Evolutionary conservation across 2,797 vertebrate species (phyloP).

Genomic region (Sorex maritimensis): DNA sequence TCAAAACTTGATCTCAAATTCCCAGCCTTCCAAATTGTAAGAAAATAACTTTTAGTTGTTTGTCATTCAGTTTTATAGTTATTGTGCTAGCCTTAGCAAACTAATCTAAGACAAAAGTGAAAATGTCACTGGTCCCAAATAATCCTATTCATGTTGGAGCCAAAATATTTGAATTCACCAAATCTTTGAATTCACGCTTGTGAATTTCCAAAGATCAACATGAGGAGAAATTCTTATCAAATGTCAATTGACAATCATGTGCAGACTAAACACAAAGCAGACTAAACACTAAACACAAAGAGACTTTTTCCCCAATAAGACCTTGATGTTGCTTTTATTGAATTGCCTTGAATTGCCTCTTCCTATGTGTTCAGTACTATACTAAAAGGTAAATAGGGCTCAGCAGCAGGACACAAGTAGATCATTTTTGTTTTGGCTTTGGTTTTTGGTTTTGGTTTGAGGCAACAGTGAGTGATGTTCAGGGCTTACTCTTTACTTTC

Average conservation of each 20-base stretch:
- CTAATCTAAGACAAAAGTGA: conserved; percentile 15
- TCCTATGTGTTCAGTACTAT: no score
- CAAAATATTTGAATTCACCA: no score
- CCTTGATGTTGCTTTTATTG: no score
- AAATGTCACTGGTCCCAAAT: background rate
- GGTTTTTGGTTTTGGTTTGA: no score
- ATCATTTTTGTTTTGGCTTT: no score
- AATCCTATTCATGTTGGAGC: conserved; percentile 20
- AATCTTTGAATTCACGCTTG: background rate
- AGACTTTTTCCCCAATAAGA: background rate
- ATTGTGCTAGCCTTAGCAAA: conserved; percentile 38
- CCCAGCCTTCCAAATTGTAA: background rate
- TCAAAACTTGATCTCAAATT: background rate
- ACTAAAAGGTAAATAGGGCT: no score
- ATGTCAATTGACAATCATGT: background rate
- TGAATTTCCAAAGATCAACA: conserved; percentile 17
- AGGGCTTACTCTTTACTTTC: no score
- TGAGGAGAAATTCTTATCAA: background rate
- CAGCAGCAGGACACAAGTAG: no score
- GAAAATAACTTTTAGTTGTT: conserved; percentile 49
- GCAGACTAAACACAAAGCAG: no score
- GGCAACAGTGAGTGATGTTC: no score
- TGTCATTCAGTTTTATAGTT: background rate
- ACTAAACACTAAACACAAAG: background rate
- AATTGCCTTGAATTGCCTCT: no score